phyloP scores from a whole-genome alignment of 2,797 vertebrate genomes.

The Micropoecilia bifurca region DNA sequence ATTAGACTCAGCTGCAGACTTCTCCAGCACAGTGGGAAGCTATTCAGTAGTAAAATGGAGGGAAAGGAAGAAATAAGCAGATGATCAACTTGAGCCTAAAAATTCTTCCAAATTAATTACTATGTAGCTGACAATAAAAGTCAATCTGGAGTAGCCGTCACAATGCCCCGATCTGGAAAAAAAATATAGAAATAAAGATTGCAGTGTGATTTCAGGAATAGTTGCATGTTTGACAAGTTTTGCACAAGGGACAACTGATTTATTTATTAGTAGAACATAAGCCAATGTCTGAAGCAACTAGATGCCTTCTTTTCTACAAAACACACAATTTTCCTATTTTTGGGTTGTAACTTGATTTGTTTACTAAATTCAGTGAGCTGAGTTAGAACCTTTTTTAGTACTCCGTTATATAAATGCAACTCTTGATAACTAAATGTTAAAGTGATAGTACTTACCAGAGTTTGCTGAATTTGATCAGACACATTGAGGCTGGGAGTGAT shows the following conservation, averaged over 20 bases:
- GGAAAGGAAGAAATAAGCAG: background rate
- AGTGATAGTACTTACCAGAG: background rate
- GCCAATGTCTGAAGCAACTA: background rate
- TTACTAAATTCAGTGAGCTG: background rate
- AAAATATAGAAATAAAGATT: background rate
- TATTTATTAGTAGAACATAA: background rate
- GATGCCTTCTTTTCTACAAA: background rate
- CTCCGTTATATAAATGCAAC: background rate
- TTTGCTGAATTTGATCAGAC: background rate
- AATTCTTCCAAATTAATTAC: background rate
- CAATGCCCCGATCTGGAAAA: background rate
- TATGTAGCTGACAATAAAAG: background rate
- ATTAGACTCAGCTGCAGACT: background rate
- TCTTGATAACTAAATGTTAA: background rate
- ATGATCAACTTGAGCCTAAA: background rate
- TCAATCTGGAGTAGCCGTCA: background rate
- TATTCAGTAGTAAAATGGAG: background rate
- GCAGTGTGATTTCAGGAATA: background rate
- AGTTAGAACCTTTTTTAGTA: background rate
- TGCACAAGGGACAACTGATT: background rate
- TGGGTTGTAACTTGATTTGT: background rate
- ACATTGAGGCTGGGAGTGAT: no score
- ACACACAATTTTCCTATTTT: background rate
- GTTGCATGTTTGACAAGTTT: background rate
- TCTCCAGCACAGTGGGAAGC: background rate